Evolutionary conservation across 2,113 vertebrate species (phyloP).

Genomic region (Platysteira castanea): DNA sequence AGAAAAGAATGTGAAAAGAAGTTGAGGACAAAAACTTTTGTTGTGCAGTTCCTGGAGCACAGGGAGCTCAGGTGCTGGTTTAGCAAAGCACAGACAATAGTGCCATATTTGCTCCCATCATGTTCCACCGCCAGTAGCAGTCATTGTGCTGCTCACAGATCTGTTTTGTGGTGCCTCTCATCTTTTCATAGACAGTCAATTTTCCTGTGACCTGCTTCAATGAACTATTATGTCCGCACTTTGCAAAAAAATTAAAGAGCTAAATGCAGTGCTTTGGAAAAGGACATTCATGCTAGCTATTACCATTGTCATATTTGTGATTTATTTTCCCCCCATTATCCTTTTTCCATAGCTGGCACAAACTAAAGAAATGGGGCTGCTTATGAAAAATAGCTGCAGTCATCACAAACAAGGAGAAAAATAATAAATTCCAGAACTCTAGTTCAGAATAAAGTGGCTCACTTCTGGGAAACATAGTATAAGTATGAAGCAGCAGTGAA

Average conservation of each 20-base stretch:
- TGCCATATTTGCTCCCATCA: neutral
- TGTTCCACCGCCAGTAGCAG: neutral
- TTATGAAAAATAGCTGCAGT: slow-evolving; percentile 47
- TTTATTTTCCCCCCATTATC: neutral
- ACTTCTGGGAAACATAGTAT: slow-evolving; percentile 49
- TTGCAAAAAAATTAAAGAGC: neutral
- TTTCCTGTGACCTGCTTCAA: neutral
- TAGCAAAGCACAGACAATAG: neutral
- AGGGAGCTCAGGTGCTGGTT: neutral
- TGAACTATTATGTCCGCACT: neutral
- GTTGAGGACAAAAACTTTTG: neutral
- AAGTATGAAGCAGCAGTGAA: slow-evolving; percentile 48
- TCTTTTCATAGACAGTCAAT: neutral
- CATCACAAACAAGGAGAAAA: slow-evolving; percentile 59
- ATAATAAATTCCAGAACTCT: slow-evolving; percentile 66
- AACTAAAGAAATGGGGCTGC: slow-evolving; percentile 22
- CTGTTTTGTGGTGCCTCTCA: neutral
- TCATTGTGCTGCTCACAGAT: rapidly evolving
- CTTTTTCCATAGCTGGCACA: slow-evolving; percentile 33
- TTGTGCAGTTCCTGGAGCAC: neutral
- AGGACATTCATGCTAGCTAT: neutral
- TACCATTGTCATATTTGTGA: neutral
- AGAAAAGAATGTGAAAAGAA: neutral
- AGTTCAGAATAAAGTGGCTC: slow-evolving; percentile 39
- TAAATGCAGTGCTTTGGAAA: neutral